phyloP scores from a whole-genome alignment of 2,888 invertebrate genomes.

The Epirrita christyi region DNA sequence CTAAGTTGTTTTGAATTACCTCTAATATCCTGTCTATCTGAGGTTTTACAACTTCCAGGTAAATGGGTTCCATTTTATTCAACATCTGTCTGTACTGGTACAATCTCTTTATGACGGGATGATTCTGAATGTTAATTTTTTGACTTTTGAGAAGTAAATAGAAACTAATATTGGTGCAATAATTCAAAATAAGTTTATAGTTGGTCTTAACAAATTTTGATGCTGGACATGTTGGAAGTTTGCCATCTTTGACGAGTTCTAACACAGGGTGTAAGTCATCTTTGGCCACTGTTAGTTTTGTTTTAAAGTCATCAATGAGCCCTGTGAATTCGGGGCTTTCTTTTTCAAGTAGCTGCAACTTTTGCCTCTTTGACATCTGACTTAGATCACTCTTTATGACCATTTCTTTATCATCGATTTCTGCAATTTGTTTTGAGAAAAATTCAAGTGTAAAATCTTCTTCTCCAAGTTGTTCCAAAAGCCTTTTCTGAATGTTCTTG shows the following conservation, averaged over 20 bases:
- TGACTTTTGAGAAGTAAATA: slow-evolving; percentile 94
- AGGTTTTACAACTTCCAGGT: slow-evolving; percentile 87
- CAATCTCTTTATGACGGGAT: slow-evolving; percentile 95
- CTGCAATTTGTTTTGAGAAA: slow-evolving; percentile 67
- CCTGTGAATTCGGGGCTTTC: slow-evolving; percentile 95
- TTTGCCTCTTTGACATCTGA: slow-evolving; percentile 90
- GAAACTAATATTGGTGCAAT: slow-evolving; percentile 93
- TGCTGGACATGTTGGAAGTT: slow-evolving; percentile 87
- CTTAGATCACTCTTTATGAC: slow-evolving; percentile 91
- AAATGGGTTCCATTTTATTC: slow-evolving; percentile 89
- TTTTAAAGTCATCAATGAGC: slow-evolving; percentile 91
- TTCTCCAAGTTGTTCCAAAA: slow-evolving; percentile 91
- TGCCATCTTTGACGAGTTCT: slow-evolving; percentile 84
- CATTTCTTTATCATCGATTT: slow-evolving; percentile 78
- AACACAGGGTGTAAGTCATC: slow-evolving; percentile 88
- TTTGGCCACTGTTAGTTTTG: slow-evolving; percentile 87
- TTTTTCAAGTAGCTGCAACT: slow-evolving; percentile 90
- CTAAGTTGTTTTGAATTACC: slow-evolving; percentile 76
- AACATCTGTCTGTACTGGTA: slow-evolving; percentile 92
- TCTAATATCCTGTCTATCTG: slow-evolving; percentile 87
- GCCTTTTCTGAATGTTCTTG: slow-evolving; percentile 90
- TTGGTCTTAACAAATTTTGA: slow-evolving; percentile 89
- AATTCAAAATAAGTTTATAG: slow-evolving; percentile 89
- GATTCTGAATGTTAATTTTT: slow-evolving; percentile 88
- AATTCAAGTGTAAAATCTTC: slow-evolving; percentile 89